Evolutionary conservation across 1,140 invertebrate species (phyloP), one percentile per base, ranked within the genome.

Genomic region (Drosophila parabipectinata): DNA sequence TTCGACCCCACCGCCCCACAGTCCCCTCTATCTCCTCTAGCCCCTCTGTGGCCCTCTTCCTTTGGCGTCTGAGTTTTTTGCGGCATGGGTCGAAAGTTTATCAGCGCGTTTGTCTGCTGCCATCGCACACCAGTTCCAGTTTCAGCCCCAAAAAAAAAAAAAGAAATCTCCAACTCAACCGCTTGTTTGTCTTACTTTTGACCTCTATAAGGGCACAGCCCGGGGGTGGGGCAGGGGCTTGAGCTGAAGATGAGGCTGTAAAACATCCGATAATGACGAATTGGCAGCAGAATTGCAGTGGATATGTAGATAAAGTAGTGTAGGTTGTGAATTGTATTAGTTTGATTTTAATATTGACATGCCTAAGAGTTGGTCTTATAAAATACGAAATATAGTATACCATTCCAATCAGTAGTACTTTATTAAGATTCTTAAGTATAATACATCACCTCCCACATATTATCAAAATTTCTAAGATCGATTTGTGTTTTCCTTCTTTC

Each of bases 131-230:
- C 66, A 69, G 63, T 69, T 69, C 66, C 66, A 69, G 51, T 57
- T 56, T 44, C 37, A 45, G 44, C 51, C 54, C 48, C 55, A 28
- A 72, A 72, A 62, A 34, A 18, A 18, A 15, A 18, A 30, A 47
- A 47, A 45, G 44, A 60, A 60, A 54, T 60, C 72, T 26, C 61
- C 53, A 63, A 57, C 64, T 68, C 73, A 61, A 77, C 78, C 83
- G 79, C 82, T 87, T 87, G 82, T 87, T 87, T 87, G 82, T 87
- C 82, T 87, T 87, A 87, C 82, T 87, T 87, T 87, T 87, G 82
- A 87, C 82, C 82, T 87, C 82, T 82, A 87, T 87, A 88, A 87
- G 63, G 75, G 61, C 39, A 61, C 34, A 58, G 74, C 60, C 66
- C 26, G 44, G 64, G 66, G 67, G 4, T 9, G 4, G 10, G 21